A percentile compares a stretch with the other conserved stretches of the same genome.
These are phyloP conservation scores for Chaetoderma sp. DNA, from an alignment of 2,888 invertebrate genomes.

Conservation along the genomic window DNA sequence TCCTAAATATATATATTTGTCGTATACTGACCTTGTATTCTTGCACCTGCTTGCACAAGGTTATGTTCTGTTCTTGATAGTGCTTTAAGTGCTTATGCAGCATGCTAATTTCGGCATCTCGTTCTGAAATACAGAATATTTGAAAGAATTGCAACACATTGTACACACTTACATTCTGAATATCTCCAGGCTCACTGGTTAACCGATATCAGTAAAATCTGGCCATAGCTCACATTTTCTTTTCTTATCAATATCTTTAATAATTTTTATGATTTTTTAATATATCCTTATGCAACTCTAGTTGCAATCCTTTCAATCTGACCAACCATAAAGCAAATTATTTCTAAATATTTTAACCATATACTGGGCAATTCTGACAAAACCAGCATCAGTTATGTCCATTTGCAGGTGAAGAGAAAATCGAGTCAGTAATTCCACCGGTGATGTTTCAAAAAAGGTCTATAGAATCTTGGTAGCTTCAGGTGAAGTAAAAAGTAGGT, in stretches of 20 bases:
- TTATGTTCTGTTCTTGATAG: slow-evolving; percentile 45
- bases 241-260: not conserved
- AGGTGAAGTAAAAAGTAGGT: too few relatives aligned
- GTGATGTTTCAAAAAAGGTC: too few relatives aligned
- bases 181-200: not conserved
- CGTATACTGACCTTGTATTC: slow-evolving; percentile 49
- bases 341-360: too few relatives aligned
- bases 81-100: slow-evolving; percentile 44
- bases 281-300: too few relatives aligned
- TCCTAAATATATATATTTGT: not conserved
- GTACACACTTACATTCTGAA: not conserved
- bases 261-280: not conserved
- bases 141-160: not conserved
- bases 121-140: slow-evolving; percentile 40
- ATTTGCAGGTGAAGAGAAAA: too few relatives aligned
- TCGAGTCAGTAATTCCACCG: too few relatives aligned
- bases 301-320: too few relatives aligned
- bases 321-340: too few relatives aligned
- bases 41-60: slow-evolving; percentile 52
- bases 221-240: not conserved
- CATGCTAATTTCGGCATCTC: slow-evolving; percentile 55
- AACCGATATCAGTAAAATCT: not conserved
- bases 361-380: too few relatives aligned
- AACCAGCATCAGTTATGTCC: too few relatives aligned
- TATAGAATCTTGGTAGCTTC: too few relatives aligned